A percentile compares a stretch with the other conserved stretches of the same genome.
Evolutionary conservation across 2,888 invertebrate genomes (phyloP).

Genomic region (Tiphia femorata): DNA sequence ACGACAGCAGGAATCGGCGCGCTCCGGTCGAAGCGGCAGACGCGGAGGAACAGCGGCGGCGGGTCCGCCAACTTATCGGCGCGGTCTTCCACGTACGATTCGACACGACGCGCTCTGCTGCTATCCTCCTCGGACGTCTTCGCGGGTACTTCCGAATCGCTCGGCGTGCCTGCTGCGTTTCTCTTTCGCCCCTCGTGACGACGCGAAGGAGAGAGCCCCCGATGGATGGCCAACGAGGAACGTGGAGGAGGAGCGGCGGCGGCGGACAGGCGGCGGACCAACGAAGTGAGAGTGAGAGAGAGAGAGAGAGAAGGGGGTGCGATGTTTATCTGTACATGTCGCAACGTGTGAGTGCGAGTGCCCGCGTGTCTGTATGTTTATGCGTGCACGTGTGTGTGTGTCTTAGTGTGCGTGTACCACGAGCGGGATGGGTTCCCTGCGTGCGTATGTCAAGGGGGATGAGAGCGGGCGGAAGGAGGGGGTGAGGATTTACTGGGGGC

Average conservation of each 20-base stretch:
- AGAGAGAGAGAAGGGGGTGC: slow-evolving; percentile 6
- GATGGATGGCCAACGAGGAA: neutral
- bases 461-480: neutral
- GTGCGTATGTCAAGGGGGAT: too few species aligned
- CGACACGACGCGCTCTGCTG: neutral
- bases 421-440: too few species aligned
- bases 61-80: neutral
- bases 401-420: too few species aligned
- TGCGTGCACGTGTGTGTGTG: too few species aligned
- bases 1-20: neutral
- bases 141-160: neutral
- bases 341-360: too few species aligned
- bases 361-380: too few species aligned
- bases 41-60: neutral
- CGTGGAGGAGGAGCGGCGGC: neutral
- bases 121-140: neutral
- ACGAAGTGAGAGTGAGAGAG: neutral
- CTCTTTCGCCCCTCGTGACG: neutral
- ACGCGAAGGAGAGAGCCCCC: neutral
- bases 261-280: neutral
- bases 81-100: neutral
- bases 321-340: too few species aligned
- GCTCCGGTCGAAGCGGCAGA: neutral
- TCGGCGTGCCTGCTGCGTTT: too few species aligned
- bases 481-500: neutral